phyloP scores from a whole-genome alignment of 2,113 vertebrate genomes.

The Pterocles gutturalis region DNA sequence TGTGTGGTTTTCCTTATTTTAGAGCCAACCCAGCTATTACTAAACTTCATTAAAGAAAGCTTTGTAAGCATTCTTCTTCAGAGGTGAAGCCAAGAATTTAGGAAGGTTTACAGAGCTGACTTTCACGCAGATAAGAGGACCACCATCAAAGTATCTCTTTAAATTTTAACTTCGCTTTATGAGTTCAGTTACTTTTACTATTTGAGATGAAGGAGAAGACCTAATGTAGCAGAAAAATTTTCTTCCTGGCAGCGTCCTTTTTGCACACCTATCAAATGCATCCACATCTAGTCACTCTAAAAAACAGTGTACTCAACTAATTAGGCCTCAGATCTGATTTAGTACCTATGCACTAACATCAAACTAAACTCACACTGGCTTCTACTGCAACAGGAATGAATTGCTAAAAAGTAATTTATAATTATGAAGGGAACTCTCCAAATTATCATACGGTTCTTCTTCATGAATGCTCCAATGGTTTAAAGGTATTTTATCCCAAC shows the following conservation, averaged over 20 bases:
- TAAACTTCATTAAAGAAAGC: neutral
- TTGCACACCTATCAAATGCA: neutral
- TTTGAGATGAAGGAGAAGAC: neutral
- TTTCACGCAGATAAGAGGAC: neutral
- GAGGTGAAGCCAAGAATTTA: neutral
- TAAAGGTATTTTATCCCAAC: neutral
- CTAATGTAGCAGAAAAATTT: neutral
- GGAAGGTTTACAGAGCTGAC: neutral
- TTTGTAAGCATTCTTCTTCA: neutral
- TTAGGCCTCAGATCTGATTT: neutral
- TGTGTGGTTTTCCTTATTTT: neutral
- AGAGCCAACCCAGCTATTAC: neutral
- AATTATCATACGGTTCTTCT: neutral
- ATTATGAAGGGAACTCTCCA: neutral
- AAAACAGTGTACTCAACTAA: neutral
- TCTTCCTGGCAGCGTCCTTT: neutral
- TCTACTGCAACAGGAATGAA: neutral
- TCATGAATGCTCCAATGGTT: neutral
- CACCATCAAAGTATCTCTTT: neutral
- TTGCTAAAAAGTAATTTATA: neutral
- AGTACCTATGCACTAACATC: neutral
- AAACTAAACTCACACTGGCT: neutral
- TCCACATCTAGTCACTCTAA: neutral
- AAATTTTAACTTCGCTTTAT: neutral
- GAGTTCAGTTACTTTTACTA: neutral